Base-by-base conservation (phyloP, 2,888 invertebrate species). In the Hanleya hanleyi region DNA sequence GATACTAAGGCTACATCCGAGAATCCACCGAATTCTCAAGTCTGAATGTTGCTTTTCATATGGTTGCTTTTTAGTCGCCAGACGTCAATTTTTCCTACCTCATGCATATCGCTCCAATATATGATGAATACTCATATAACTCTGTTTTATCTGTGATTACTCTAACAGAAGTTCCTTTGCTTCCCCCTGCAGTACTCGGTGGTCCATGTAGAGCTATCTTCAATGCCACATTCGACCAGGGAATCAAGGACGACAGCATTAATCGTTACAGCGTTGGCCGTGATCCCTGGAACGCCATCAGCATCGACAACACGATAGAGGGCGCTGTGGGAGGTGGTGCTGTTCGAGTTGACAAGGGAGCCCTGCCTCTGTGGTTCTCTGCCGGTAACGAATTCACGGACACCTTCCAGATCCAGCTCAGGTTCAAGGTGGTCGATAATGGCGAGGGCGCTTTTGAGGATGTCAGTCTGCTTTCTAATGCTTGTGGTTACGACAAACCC, bases 301-400 rank as follows among this genome's bases (percentile, higher is more conserved):
- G 22, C 32, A 29, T 22, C 26, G 26, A 29, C 12, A 32, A 57
- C 15, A 32, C 18, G 22, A 32, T 57, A 1, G 3, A 22, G 29
- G 57, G 57, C 12, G 32, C 29, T 26, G 29, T 57, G 12, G 57
- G 57, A 29, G 57, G 57, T 29, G 57, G 57, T 3, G 57, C 57
- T 57, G 57, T 29, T 15, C 57, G 57, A 4, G 12, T 57, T 1
- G 57, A 57, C 29, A 32, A 57, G 4, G 32, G 12, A 22, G 29
- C 22, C 4, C 22, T 57, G 57, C 15, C 29, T 32, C 22, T 57
- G 4, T 57, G 57, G 57, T 18, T 32, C 29, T 7, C 29, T 22
- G 57, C 57, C 18, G 57, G 57, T 29, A 57, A 57, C 57, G 57
- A 57, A 15, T 57, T 57, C 26, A 29, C 57, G 26, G 57, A 57